Percentiles rank a stretch among this genome's conserved stretches.
Evolutionary conservation across 2,113 vertebrate genomes (phyloP).

Genomic region (Esox niger): DNA sequence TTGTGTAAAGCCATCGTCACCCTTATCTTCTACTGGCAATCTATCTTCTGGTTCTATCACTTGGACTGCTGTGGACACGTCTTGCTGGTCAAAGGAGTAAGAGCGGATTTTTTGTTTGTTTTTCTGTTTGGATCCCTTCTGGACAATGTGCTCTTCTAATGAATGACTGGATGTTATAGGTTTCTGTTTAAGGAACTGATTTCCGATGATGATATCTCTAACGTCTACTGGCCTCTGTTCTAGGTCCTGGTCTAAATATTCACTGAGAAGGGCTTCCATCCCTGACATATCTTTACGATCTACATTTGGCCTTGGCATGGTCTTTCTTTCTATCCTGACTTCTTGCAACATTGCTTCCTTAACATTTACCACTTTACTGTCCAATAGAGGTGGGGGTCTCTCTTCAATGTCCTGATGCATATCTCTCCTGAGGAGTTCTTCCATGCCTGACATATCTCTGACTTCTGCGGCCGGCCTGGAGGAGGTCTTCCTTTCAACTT

Average conservation of each 20-base stretch:
- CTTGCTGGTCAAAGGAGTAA: neutral
- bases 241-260: conserved; percentile 62
- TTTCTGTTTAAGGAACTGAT: too few relatives aligned
- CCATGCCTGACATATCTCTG: conserved; percentile 56
- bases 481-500: conserved; percentile 47
- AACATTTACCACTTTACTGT: conserved; percentile 41
- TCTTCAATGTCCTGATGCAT: conserved; percentile 53
- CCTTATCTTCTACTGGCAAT: neutral
- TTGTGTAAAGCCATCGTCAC: neutral
- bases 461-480: conserved; percentile 26
- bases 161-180: conserved; percentile 33
- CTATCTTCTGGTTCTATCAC: neutral
- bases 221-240: too few relatives aligned
- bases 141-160: conserved; percentile 37
- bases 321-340: conserved; percentile 48
- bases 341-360: conserved; percentile 61
- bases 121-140: conserved; percentile 60
- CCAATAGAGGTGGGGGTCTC: conserved; percentile 5
- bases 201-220: too few relatives aligned
- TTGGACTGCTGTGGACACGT: neutral
- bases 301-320: conserved; percentile 19
- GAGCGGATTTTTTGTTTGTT: conserved; percentile 39
- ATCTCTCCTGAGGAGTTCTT: conserved; percentile 67
- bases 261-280: conserved; percentile 62
- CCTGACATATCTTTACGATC: conserved; percentile 52